Conservation (phyloP, 2,797 vertebrate species). For the Takifugu ocellatus region DNA sequence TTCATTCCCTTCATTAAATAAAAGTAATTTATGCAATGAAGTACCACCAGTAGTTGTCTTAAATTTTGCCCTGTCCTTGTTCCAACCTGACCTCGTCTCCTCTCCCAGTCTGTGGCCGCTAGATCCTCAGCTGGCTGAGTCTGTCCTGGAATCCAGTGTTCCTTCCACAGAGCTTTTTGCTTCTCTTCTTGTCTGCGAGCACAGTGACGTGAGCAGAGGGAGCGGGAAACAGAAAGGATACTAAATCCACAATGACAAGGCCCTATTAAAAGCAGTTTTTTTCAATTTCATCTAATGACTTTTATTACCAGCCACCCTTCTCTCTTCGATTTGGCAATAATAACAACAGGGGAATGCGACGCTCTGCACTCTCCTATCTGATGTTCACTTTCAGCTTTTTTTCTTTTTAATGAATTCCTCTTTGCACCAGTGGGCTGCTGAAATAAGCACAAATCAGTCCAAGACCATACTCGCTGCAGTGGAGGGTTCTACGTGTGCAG, state of each 20-base stretch:
- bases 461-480: conserved; percentile 54
- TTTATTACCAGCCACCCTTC: conserved; percentile 69
- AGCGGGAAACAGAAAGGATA: conserved; percentile 57
- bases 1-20: conserved; percentile 53
- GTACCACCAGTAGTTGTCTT: conserved; percentile 53
- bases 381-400: conserved; percentile 55
- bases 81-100: conserved; percentile 65
- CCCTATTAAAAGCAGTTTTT: conserved; percentile 71
- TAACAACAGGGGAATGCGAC: conserved; percentile 74
- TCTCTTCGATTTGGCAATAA: conserved; percentile 75
- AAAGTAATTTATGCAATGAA: conserved; percentile 67
- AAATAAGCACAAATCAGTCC: conserved; percentile 67
- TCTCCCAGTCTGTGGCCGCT: conserved; percentile 74
- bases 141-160: conserved; percentile 67
- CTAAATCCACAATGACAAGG: conserved; percentile 73
- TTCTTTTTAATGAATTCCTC: conserved; percentile 70
- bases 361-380: conserved; percentile 69
- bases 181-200: conserved; percentile 42
- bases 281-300: conserved; percentile 73
- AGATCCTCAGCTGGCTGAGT: conserved; percentile 63
- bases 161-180: conserved; percentile 60
- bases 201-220: conserved; percentile 34
- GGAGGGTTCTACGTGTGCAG: conserved; percentile 39
- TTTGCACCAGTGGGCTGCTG: conserved; percentile 74
- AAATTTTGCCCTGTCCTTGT: conserved; percentile 49